A percentile compares a stretch with the other conserved stretches of the same genome.
Conservation (phyloP, 2,888 invertebrate species). For the Disparrhopalites patrizii region DNA sequence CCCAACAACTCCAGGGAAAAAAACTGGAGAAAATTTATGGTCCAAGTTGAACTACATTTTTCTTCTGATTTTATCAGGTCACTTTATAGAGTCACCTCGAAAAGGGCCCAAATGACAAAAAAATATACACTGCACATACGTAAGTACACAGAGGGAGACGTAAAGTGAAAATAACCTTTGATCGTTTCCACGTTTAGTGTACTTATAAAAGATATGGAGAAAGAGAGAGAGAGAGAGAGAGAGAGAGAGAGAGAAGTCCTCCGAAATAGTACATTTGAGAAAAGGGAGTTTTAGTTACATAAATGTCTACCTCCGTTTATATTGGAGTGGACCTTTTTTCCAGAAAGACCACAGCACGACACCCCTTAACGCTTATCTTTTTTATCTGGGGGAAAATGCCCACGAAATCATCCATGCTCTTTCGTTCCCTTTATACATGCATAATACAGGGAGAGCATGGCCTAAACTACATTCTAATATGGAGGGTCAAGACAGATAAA, state of each 20-base stretch:
- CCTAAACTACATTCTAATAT: neutral
- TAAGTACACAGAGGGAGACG: no score
- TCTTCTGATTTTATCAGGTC: constrained; percentile 39
- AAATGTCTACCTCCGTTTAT: no score
- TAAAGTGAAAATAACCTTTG: neutral
- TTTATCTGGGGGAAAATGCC: no score
- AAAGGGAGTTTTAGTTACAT: no score
- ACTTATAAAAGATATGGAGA: neutral
- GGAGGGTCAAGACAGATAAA: neutral
- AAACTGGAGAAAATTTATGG: constrained; percentile 34
- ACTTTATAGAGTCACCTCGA: constrained; percentile 36
- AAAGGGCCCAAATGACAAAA: neutral
- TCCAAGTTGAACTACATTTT: constrained; percentile 40
- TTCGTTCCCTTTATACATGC: no score
- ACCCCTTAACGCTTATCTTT: neutral
- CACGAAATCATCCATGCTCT: no score
- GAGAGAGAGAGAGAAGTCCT: no score
- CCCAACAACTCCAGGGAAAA: constrained; percentile 24
- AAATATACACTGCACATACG: no score
- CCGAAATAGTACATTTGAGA: no score
- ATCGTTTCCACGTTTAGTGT: neutral
- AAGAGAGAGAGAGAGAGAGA: no score
- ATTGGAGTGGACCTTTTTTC: neutral
- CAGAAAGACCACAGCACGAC: neutral
- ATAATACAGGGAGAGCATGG: no score